Evolutionary conservation across 2,113 vertebrate genomes (phyloP), one percentile per base, ranked within the genome.

Genomic region (Apeltes quadracus): DNA sequence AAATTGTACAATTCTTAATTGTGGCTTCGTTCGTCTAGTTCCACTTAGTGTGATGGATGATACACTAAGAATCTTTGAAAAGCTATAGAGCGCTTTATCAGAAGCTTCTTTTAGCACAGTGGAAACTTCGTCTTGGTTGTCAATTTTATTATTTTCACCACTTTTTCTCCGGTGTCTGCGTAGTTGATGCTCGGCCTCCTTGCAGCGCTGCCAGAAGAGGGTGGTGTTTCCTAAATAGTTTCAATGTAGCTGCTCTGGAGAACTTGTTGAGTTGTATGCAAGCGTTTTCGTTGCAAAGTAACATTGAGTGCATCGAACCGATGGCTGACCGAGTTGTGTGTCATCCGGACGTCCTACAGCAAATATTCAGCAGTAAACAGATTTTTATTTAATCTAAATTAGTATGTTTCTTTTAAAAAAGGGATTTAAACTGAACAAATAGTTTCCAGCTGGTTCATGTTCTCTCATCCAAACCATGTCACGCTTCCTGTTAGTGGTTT

Each of bases 221-320:
- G 81, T 84, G 83, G 85, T 84, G 75, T 79, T 81, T 53, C n/a
- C 58, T 9, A 73, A 81, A 16, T 18, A 51, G 71, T 76, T 20
- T 2, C 38, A 13, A 15, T 46, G n/a, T 7, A 22, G 32, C 12
- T 4, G 9, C 29, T 53, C 25, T 53, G 4, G 1, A 10, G n/a
- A 27, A 20, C 4, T 34, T 11, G 16, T 14, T 44, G 10, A 36
- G 5, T 13, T 3, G 0, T 2, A 13, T 16, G 46, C 6, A 1
- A 53, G 14, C 25, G 10, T 34, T 76, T 38, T 46, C 44, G 54
- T 15, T 25, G 12, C 2, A 55, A 22, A 4, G 36, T 36, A 46
- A 48, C 9, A 38, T 58, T 10, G 23, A 55, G 34, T 75, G 41
- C 10, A 57, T 39, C 61, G 32, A 20, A 50, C 43, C 59, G 5